phyloP scores from a whole-genome alignment of 2,113 vertebrate species.

The Empidonax traillii region DNA sequence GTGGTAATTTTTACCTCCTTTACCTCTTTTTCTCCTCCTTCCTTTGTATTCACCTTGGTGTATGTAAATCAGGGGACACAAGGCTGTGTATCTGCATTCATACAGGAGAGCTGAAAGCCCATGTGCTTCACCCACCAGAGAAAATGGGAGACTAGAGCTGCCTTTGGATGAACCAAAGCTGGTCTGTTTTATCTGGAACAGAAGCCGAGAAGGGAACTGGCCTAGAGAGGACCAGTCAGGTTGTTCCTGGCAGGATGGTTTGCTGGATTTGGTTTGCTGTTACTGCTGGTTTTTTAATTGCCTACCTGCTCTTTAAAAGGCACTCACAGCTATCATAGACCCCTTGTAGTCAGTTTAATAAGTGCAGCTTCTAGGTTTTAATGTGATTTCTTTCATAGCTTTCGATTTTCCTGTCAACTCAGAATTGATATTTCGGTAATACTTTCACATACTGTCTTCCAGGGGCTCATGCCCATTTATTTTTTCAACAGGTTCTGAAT shows the following conservation, averaged over 20 bases:
- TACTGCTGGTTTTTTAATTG: neutral
- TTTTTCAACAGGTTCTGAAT: neutral
- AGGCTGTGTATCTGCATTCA: neutral
- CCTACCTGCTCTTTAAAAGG: neutral
- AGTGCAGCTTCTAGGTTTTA: neutral
- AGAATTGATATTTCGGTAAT: neutral
- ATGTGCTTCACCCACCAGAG: neutral
- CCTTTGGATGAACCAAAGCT: neutral
- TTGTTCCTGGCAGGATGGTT: neutral
- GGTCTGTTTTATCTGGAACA: neutral
- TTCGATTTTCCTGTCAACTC: neutral
- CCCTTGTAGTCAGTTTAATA: neutral
- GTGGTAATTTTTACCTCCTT: conserved; percentile 16
- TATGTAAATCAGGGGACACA: neutral
- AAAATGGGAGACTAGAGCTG: neutral
- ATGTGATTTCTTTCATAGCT: neutral
- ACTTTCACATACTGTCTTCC: neutral
- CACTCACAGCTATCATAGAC: neutral
- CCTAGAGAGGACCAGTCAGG: neutral
- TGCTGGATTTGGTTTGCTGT: neutral
- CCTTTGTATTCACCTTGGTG: neutral
- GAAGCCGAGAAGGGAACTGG: neutral
- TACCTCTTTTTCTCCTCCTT: neutral
- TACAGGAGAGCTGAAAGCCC: neutral
- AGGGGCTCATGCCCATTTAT: neutral